These are phyloP conservation scores for Papilio dardanus DNA, from an alignment of 1,140 invertebrate species.

Conservation along the genomic window DNA sequence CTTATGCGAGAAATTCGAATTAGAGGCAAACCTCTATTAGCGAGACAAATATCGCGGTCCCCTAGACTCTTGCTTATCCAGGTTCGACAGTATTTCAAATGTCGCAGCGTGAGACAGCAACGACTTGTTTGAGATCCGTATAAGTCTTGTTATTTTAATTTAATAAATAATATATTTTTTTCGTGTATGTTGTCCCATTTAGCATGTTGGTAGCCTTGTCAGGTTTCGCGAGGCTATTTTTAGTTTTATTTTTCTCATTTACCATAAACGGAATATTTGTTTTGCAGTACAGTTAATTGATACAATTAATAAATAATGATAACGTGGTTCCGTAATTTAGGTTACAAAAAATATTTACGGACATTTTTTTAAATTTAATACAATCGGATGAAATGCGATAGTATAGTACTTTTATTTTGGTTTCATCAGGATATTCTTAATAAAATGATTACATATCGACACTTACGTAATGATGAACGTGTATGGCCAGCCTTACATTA, in stretches of 20 bases:
- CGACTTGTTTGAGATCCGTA: not conserved
- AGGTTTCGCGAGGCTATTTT: not conserved
- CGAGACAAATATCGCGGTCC: no score
- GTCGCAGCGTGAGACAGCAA: no score
- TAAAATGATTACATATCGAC: no score
- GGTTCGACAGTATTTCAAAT: not conserved
- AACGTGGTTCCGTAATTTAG: constrained; percentile 11
- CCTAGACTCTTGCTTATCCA: no score
- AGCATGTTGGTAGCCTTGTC: not conserved
- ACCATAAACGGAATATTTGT: not conserved
- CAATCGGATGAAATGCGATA: no score
- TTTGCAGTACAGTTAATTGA: not conserved
- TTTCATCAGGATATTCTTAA: no score
- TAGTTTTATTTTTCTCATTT: not conserved
- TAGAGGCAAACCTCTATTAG: no score
- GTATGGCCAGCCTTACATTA: no score
- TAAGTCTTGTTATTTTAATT: not conserved
- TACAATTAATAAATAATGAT: not conserved
- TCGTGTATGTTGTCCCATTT: not conserved
- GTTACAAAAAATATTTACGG: not conserved
- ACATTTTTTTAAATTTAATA: not conserved
- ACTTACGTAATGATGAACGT: no score
- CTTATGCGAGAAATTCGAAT: no score
- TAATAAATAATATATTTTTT: not conserved
- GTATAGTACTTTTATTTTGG: no score